These are phyloP conservation scores for Otocyon megalotis DNA, from an alignment of 2,113 vertebrate genomes.

Conservation along the genomic window DNA sequence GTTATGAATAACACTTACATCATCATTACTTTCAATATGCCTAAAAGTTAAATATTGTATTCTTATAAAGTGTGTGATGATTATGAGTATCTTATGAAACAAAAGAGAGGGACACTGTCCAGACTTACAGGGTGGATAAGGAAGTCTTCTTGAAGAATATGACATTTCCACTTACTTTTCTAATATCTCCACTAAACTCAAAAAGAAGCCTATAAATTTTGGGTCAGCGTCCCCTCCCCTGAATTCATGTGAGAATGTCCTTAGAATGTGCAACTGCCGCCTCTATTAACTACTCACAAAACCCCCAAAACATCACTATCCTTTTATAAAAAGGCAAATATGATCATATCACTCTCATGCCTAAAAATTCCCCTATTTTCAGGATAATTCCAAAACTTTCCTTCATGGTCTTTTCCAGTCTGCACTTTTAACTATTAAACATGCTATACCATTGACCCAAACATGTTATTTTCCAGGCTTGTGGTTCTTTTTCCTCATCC, in stretches of 20 bases:
- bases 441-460: neutral
- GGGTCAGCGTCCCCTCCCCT: neutral
- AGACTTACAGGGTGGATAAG: neutral
- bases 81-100: neutral
- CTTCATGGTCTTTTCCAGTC: neutral
- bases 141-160: neutral
- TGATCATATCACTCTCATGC: neutral
- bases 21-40: neutral
- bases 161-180: neutral
- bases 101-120: neutral
- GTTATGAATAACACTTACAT: neutral
- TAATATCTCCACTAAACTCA: neutral
- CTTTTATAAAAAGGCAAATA: conserved; percentile 25
- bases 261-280: neutral
- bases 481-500: neutral
- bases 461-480: neutral
- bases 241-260: neutral
- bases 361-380: neutral
- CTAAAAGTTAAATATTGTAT: neutral
- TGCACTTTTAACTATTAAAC: neutral
- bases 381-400: neutral
- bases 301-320: neutral
- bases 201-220: neutral
- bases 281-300: neutral
- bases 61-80: neutral